Base-by-base conservation (phyloP, 2,888 invertebrate genomes). In the Drosophila nr. perissopoda region DNA sequence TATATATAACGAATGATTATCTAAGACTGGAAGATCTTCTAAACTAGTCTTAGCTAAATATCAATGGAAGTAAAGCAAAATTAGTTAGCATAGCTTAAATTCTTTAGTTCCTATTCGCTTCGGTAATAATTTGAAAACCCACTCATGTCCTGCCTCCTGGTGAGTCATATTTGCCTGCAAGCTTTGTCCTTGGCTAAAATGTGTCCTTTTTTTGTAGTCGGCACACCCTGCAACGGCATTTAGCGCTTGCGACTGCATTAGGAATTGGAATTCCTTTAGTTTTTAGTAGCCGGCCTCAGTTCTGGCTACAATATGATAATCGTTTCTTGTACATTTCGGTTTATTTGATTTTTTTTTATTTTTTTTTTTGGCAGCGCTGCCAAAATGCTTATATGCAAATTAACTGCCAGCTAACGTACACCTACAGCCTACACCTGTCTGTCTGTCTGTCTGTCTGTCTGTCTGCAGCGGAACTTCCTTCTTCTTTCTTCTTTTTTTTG, bases 311-410 rank as follows among this genome's bases (percentile, higher is more conserved):
- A 53, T 34, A 63, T 63, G 57, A 53, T 40, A 56, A 38, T 63
- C 52, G 53, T 58, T 53, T 68, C 11, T 31, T 54, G 54, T 27
- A 38, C n/a, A 38, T 29, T 38, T 54, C 2, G 18, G 40, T 52
- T 66, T 46, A 36, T 18, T 56, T 36, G 36, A 33, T 38, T 8
- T 29, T 21, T n/a, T 4, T 6, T 3, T 27, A 21, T 57, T 36
- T 7, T 16, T 54, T 18, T 31, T 57, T 70, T 76, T 76, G 78
- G 78, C 78, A 65, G 29, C 52, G 59, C 61, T 70, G 82, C 76
- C 82, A 78, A 78, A 75, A 74, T 42, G 31, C 16, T 31, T 72
- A 40, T 82, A 87, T 86, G 87, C 87, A 87, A 87, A 86, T 86
- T 83, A 86, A 81, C 86, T 81, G 64, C 34, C 16, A 46, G 16